Conservation (phyloP, 53 echinoderm and acorn worm genomes). For the Henricia sp. region DNA sequence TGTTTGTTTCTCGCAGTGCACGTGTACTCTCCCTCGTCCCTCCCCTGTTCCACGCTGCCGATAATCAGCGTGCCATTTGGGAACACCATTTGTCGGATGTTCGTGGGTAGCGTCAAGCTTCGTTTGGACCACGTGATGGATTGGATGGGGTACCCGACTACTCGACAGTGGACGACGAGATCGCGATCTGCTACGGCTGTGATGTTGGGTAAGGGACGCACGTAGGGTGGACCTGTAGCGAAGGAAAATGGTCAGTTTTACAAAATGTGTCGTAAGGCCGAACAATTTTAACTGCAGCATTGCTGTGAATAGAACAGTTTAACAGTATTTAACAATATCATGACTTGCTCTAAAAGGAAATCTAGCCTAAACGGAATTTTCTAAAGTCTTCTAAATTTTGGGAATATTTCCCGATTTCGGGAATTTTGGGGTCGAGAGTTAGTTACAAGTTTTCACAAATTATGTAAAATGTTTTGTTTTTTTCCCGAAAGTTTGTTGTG, state of each 20-base stretch:
- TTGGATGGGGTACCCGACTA: conserved; percentile 91
- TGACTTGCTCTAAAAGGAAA: background rate
- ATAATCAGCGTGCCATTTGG: conserved; percentile 86
- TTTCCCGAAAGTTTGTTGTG: no score
- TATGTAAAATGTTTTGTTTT: no score
- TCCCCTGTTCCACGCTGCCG: conserved; percentile 64
- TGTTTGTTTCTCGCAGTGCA: conserved; percentile 80
- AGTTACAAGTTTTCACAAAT: no score
- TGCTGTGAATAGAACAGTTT: no score
- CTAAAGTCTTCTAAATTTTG: no score
- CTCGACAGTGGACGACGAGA: conserved; percentile 78
- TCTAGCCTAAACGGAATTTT: no score
- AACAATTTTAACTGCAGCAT: no score
- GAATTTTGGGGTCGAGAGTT: no score
- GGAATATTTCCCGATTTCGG: no score
- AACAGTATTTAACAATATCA: background rate
- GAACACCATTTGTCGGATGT: conserved; percentile 77
- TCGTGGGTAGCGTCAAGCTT: conserved; percentile 69
- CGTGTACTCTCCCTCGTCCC: conserved; percentile 84
- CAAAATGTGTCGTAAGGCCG: no score
- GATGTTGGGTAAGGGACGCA: conserved; percentile 82
- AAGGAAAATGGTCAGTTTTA: background rate
- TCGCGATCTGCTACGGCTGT: conserved; percentile 85
- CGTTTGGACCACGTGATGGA: conserved; percentile 84
- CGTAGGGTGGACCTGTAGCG: conserved; percentile 55